These are phyloP conservation scores for Agriopis aurantiaria DNA, from an alignment of 2,888 invertebrate genomes.

Conservation along the genomic window DNA sequence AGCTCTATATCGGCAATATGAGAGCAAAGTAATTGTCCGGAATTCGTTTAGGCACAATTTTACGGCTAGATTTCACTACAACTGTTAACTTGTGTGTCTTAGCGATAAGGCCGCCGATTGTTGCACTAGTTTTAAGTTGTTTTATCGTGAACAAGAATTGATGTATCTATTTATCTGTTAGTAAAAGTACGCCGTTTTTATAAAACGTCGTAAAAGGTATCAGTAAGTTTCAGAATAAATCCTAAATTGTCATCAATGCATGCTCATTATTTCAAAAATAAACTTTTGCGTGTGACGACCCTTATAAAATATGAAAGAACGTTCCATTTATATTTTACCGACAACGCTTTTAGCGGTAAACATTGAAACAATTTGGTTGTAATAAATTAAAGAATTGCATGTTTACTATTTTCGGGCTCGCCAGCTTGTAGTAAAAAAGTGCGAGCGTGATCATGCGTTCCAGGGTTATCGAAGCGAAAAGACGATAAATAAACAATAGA, in stretches of 20 bases:
- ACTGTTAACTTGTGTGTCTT: too few relatives aligned
- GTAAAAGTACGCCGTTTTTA: too few relatives aligned
- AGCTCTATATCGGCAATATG: too few relatives aligned
- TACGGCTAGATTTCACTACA: too few relatives aligned
- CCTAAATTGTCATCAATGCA: neutral
- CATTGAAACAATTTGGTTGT: conserved; percentile 34
- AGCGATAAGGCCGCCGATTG: too few relatives aligned
- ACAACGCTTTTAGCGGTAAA: conserved; percentile 41
- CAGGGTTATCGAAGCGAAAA: conserved; percentile 42
- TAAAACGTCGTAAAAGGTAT: too few relatives aligned
- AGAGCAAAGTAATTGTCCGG: too few relatives aligned
- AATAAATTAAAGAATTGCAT: conserved; percentile 40
- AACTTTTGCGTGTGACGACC: conserved; percentile 24
- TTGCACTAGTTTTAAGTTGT: too few relatives aligned
- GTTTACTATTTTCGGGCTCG: conserved; percentile 28
- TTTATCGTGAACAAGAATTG: too few relatives aligned
- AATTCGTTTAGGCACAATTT: too few relatives aligned
- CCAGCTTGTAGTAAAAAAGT: conserved; percentile 20
- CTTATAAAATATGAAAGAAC: conserved; percentile 32
- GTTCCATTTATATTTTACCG: conserved; percentile 33
- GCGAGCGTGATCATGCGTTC: conserved; percentile 36
- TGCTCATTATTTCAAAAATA: neutral
- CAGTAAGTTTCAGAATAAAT: neutral
- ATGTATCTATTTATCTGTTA: too few relatives aligned
- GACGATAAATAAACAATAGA: conserved; percentile 58